These are phyloP conservation scores for Gallinago solitaria DNA, from an alignment of 2,797 vertebrate genomes.

Conservation along the genomic window DNA sequence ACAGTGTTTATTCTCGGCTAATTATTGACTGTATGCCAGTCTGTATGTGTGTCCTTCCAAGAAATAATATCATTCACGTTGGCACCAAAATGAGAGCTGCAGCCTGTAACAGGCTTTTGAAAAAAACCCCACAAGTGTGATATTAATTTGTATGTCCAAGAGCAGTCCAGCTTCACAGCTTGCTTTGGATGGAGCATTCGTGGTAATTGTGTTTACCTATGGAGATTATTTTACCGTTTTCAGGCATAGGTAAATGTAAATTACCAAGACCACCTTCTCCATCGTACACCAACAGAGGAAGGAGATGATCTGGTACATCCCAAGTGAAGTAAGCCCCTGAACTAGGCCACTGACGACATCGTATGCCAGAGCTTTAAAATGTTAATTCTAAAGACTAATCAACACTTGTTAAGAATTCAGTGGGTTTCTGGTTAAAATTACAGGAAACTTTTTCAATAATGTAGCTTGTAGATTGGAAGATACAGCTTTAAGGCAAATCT, in stretches of 20 bases:
- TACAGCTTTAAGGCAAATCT: background rate
- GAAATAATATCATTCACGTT: background rate
- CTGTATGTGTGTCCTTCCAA: background rate
- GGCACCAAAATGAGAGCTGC: background rate
- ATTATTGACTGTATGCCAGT: background rate
- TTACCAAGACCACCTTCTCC: background rate
- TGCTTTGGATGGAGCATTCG: background rate
- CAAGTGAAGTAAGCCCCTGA: background rate
- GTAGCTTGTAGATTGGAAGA: background rate
- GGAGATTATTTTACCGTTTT: background rate
- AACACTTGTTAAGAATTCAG: background rate
- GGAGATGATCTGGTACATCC: fast-evolving
- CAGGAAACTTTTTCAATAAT: background rate
- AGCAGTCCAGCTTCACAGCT: background rate
- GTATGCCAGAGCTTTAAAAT: background rate
- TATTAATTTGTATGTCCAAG: background rate
- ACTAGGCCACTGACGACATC: no score
- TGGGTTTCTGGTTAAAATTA: background rate
- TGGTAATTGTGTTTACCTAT: background rate
- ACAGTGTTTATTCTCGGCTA: background rate
- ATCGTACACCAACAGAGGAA: no score
- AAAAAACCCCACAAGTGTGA: background rate
- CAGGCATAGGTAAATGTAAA: background rate
- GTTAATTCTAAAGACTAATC: background rate
- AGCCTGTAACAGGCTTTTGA: background rate